phyloP scores from a whole-genome alignment of 2,888 invertebrate genomes.

The Oxyteleia sp. region DNA sequence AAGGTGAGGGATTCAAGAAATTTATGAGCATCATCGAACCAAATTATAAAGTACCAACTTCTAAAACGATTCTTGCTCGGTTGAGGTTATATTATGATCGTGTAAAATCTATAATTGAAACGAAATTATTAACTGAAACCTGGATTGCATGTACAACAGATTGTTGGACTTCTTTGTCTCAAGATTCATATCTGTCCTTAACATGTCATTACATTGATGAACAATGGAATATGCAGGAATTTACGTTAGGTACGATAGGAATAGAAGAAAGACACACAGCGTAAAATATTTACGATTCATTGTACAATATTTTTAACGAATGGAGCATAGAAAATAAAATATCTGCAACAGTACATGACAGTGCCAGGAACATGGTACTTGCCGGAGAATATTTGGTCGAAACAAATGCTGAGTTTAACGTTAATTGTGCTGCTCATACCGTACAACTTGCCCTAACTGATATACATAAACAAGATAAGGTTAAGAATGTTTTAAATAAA shows the following conservation, averaged over 20 bases:
- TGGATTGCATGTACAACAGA: constrained; percentile 37
- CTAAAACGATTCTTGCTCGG: constrained; percentile 16
- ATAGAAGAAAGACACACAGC: constrained; percentile 32
- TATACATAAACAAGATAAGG: neutral
- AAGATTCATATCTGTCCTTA: constrained; percentile 29
- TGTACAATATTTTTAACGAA: constrained; percentile 12
- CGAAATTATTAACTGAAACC: neutral
- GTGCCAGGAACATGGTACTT: constrained; percentile 6
- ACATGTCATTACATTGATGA: constrained; percentile 35
- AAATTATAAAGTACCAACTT: neutral
- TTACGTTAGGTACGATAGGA: constrained; percentile 5
- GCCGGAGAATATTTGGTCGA: constrained; percentile 3
- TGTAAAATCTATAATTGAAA: constrained; percentile 1
- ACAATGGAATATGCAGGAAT: neutral
- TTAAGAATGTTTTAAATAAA: neutral
- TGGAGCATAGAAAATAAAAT: constrained; percentile 38
- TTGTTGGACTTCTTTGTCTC: constrained; percentile 35
- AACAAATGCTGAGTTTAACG: constrained; percentile 6
- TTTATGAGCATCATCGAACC: constrained; percentile 19
- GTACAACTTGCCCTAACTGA: constrained; percentile 23
- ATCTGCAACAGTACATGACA: constrained; percentile 26
- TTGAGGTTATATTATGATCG: neutral
- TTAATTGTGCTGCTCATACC: constrained; percentile 34
- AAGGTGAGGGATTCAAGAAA: constrained; percentile 1
- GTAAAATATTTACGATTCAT: constrained; percentile 18